Percentiles rank a stretch among this genome's conserved stretches.
Conservation (phyloP, 2,797 vertebrate species). For the Sphaeramia orbicularis region DNA sequence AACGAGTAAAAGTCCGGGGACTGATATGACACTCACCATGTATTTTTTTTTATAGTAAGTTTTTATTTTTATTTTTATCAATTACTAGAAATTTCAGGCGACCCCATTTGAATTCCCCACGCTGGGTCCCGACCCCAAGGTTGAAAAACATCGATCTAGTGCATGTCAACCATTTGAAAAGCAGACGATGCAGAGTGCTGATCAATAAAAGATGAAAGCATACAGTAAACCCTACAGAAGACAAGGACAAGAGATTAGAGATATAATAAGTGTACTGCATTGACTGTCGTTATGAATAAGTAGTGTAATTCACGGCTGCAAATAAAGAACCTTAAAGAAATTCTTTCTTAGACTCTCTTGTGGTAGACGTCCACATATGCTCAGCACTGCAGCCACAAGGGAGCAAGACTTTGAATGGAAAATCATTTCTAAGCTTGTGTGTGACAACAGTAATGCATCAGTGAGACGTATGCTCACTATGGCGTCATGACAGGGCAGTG, state of each 20-base stretch:
- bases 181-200: background rate
- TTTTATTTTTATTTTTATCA: too few relatives aligned
- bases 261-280: background rate
- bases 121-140: too few relatives aligned
- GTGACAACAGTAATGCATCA: conserved; percentile 34
- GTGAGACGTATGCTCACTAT: conserved; percentile 15
- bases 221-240: background rate
- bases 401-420: conserved; percentile 25
- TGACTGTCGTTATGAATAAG: conserved; percentile 7
- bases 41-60: too few relatives aligned
- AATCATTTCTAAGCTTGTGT: conserved; percentile 11
- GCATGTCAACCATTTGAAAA: background rate
- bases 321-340: background rate
- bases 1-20: too few relatives aligned
- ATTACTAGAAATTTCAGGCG: too few relatives aligned
- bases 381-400: conserved; percentile 4
- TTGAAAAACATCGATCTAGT: too few relatives aligned
- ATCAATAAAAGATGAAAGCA: background rate
- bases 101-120: too few relatives aligned
- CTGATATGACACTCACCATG: too few relatives aligned
- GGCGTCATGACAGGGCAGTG: background rate
- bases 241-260: background rate
- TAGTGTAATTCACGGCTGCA: background rate
- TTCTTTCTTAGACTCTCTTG: background rate
- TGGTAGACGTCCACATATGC: background rate